These are phyloP conservation scores for Xenopus borealis DNA, from an alignment of 2,113 vertebrate species.

Conservation along the genomic window DNA sequence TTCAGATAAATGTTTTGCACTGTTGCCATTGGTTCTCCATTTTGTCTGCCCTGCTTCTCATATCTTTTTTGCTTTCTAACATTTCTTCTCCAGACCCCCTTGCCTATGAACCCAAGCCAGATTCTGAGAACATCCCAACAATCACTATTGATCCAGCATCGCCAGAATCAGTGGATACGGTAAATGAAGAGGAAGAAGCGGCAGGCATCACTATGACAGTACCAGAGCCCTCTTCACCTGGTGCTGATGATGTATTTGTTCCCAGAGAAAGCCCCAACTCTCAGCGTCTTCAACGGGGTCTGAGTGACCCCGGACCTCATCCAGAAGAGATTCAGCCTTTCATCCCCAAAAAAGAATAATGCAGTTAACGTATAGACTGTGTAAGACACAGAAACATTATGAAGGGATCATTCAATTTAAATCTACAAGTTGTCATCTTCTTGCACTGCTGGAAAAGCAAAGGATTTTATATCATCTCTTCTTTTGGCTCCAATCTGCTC, in stretches of 20 bases:
- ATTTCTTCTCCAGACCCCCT: conserved; percentile 71
- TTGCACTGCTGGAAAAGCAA: neutral
- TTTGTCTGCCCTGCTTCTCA: too few relatives aligned
- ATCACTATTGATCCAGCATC: conserved; percentile 92
- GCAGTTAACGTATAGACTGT: neutral
- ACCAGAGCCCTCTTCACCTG: conserved; percentile 62
- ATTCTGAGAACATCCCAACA: conserved; percentile 66
- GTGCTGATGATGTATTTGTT: conserved; percentile 66
- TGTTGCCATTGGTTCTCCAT: neutral
- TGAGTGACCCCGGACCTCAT: conserved; percentile 91
- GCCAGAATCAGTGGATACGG: conserved; percentile 81
- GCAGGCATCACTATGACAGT: conserved; percentile 72
- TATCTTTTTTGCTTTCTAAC: conserved; percentile 1
- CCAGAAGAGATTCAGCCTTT: conserved; percentile 85
- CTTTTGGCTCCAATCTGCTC: too few relatives aligned
- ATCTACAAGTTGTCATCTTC: neutral
- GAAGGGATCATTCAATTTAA: neutral
- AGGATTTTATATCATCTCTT: neutral
- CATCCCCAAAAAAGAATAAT: conserved; percentile 69
- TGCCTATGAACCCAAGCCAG: conserved; percentile 73
- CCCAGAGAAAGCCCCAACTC: conserved; percentile 67
- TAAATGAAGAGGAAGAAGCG: conserved; percentile 67
- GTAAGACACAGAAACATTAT: neutral
- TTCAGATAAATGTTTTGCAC: neutral
- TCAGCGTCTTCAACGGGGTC: conserved; percentile 81